Percentiles rank a stretch among this genome's conserved stretches.
phyloP scores from a whole-genome alignment of 2,113 vertebrate genomes.

The Burhinus oedicnemus region DNA sequence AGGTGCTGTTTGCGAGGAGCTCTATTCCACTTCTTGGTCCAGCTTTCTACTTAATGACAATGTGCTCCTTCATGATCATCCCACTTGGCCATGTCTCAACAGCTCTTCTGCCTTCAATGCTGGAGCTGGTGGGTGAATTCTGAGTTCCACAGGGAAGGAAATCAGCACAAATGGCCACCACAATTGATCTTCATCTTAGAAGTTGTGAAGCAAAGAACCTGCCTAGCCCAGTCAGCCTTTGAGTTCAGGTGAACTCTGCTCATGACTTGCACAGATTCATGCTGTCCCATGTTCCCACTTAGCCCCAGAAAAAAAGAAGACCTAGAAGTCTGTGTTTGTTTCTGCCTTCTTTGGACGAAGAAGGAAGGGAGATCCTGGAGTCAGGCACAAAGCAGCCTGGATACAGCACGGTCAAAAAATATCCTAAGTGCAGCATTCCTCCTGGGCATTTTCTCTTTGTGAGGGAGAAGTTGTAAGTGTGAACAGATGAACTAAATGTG shows the following conservation, averaged over 20 bases:
- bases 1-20: background rate
- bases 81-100: background rate
- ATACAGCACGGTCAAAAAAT: background rate
- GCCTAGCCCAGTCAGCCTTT: background rate
- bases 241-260: background rate
- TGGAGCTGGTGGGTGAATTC: background rate
- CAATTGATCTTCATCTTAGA: background rate
- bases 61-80: background rate
- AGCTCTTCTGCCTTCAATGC: background rate
- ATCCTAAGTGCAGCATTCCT: background rate
- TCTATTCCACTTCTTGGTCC: background rate
- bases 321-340: background rate
- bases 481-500: constrained; percentile 47
- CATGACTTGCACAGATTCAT: background rate
- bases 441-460: constrained; percentile 1
- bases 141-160: background rate
- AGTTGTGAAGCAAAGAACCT: background rate
- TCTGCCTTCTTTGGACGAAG: background rate
- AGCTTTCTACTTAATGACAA: background rate
- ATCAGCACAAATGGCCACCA: background rate
- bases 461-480: constrained; percentile 16
- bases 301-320: background rate
- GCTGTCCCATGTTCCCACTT: background rate
- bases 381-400: background rate
- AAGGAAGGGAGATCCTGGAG: background rate